Conservation (phyloP, 1,140 invertebrate genomes). For the Maconellicoccus hirsutus region DNA sequence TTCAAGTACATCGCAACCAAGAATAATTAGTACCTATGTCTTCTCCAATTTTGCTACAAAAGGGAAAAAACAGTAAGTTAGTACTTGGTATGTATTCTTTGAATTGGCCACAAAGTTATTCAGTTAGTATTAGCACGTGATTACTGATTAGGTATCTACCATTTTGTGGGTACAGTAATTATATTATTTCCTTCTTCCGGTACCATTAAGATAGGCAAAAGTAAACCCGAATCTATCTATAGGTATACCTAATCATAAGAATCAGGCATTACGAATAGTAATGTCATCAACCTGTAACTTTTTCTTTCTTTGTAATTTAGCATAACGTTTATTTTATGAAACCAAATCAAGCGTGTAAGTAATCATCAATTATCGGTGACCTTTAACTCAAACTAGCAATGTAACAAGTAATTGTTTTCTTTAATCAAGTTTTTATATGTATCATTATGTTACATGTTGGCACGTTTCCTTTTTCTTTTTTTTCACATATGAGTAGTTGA, state of each 20-base stretch:
- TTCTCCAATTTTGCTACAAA: background rate
- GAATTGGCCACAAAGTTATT: background rate
- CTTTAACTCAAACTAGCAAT: background rate
- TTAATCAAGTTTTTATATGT: background rate
- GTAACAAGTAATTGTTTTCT: background rate
- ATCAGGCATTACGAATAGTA: background rate
- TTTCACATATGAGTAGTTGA: no score
- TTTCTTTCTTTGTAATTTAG: conserved; percentile 6
- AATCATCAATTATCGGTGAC: background rate
- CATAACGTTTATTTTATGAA: conserved; percentile 10
- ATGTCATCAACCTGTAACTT: conserved; percentile 8
- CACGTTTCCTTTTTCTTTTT: no score
- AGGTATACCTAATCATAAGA: background rate
- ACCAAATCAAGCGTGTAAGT: conserved; percentile 1
- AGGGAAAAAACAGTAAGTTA: background rate
- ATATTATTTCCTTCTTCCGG: no score
- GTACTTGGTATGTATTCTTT: background rate
- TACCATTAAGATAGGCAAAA: background rate
- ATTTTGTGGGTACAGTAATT: no score
- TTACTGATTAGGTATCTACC: no score
- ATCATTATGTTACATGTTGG: no score
- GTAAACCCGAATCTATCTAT: background rate
- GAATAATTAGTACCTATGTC: background rate
- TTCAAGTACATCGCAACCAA: background rate
- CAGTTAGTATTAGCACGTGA: no score